These are phyloP conservation scores for Graphium colonna DNA, from an alignment of 2,888 invertebrate genomes.

Conservation along the genomic window DNA sequence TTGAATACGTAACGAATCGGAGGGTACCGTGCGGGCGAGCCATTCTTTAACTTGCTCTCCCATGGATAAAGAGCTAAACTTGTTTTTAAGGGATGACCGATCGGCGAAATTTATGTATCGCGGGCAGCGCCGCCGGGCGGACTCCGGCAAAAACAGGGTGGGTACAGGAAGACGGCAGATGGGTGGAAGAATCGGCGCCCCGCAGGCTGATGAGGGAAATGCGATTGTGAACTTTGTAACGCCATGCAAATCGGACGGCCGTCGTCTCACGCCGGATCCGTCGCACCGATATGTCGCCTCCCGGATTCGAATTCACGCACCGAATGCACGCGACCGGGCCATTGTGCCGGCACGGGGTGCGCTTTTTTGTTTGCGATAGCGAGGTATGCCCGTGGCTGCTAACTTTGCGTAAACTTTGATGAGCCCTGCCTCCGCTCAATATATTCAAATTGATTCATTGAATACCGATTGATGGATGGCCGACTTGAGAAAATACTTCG, in stretches of 20 bases:
- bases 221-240: constrained; percentile 77
- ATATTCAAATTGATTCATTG: constrained; percentile 69
- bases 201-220: constrained; percentile 78
- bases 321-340: constrained; percentile 41
- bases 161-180: constrained; percentile 74
- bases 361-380: constrained; percentile 49
- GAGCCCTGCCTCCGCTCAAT: constrained; percentile 50
- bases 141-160: constrained; percentile 63
- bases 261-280: constrained; percentile 56
- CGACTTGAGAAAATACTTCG: constrained; percentile 51
- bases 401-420: constrained; percentile 59
- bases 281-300: constrained; percentile 49
- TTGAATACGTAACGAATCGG: constrained; percentile 77
- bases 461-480: constrained; percentile 52
- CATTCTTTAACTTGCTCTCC: constrained; percentile 74
- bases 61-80: constrained; percentile 77
- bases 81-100: constrained; percentile 81
- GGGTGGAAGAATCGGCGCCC: constrained; percentile 77
- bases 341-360: constrained; percentile 44
- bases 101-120: constrained; percentile 79
- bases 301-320: constrained; percentile 51
- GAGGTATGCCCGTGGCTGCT: constrained; percentile 45
- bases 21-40: constrained; percentile 68
- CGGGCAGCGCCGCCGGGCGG: constrained; percentile 69
- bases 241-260: constrained; percentile 74